phyloP scores from a whole-genome alignment of 2,888 invertebrate genomes.

The Ormyrus nitidulus region DNA sequence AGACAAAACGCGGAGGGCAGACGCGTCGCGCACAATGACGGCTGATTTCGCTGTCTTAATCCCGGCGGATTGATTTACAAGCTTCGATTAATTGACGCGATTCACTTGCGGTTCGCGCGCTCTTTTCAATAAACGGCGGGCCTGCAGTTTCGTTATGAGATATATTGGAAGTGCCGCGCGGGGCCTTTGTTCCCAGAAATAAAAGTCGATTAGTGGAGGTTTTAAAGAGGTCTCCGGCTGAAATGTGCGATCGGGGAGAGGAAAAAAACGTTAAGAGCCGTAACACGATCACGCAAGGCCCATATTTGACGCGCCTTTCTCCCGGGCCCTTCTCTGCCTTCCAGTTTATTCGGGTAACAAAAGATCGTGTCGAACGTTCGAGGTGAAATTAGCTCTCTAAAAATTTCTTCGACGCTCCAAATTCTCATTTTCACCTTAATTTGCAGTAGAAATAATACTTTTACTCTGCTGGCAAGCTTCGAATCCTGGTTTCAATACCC shows the following conservation, averaged over 20 bases:
- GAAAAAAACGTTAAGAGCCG: slow-evolving; percentile 1
- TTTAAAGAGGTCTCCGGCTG: neutral
- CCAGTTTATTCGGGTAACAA: neutral
- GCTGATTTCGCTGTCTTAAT: slow-evolving; percentile 26
- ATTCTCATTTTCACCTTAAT: neutral
- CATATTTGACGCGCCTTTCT: slow-evolving; percentile 36
- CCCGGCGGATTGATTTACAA: slow-evolving; percentile 24
- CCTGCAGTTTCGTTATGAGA: too few relatives aligned
- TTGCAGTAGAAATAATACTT: too few relatives aligned
- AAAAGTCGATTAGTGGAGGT: too few relatives aligned
- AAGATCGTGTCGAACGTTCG: neutral
- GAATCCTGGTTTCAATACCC: too few relatives aligned
- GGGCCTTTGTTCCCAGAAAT: too few relatives aligned
- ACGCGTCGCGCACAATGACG: slow-evolving; percentile 8
- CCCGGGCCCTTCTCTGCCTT: neutral
- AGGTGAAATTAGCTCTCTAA: neutral
- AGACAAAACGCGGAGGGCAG: slow-evolving; percentile 17
- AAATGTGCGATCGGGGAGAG: neutral
- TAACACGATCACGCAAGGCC: slow-evolving; percentile 23
- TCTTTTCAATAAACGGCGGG: too few relatives aligned
- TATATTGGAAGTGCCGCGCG: too few relatives aligned
- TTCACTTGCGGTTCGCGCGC: too few relatives aligned
- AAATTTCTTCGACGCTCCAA: neutral
- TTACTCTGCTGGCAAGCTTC: too few relatives aligned
- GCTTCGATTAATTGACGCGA: slow-evolving; percentile 20